Evolutionary conservation across 92 coral and sea anemone genomes (phyloP), one percentile per base, ranked within the genome.

Genomic region (Porites rus): DNA sequence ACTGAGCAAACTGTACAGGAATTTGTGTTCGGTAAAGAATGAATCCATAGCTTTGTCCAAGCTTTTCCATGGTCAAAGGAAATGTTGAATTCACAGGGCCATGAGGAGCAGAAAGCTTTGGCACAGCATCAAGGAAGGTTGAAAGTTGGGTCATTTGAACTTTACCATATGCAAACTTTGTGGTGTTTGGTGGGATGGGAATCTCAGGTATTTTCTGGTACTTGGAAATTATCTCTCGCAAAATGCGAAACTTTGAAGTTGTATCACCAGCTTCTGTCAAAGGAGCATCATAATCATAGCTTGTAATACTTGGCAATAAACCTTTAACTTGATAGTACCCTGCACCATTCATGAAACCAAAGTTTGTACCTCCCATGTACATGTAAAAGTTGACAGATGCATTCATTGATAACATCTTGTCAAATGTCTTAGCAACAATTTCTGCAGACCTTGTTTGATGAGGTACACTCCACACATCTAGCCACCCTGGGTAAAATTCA

Each of bases 201-300:
- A 91, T 88, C 6, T 73, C 78, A 8, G 99, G 99, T 18, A 88
- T 65, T 28, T 86, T 85, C 53, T 79, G 79, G 53, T 96, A 88
- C 73, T 91, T 93, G 62, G 90, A 83, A 83, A 96, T 91, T 11
- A 90, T 92, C 75, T 96, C 88, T 81, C 91, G 79, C 65, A 96
- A 68, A 28, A 93, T 92, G 65, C 74, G 86, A 74, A 88, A 95
- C 64, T 95, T 96, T 51, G 90, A 92, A 6, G 97, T 93, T 61
- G 93, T 95, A 63, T 96, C 98, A 22, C 99, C 99, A 63, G 99
- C 95, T 89, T 96, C 99, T 72, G 98, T 67, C 66, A 96, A 75
- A 2, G 99, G 99, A 12, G 99, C 99, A 82, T 95, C 97, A 72
- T 93, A 96, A 65, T 96, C 99, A 64, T 96, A 96, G 83, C 99